Base-by-base conservation (phyloP, 2,888 invertebrate species). In the Drosophila putrida region DNA sequence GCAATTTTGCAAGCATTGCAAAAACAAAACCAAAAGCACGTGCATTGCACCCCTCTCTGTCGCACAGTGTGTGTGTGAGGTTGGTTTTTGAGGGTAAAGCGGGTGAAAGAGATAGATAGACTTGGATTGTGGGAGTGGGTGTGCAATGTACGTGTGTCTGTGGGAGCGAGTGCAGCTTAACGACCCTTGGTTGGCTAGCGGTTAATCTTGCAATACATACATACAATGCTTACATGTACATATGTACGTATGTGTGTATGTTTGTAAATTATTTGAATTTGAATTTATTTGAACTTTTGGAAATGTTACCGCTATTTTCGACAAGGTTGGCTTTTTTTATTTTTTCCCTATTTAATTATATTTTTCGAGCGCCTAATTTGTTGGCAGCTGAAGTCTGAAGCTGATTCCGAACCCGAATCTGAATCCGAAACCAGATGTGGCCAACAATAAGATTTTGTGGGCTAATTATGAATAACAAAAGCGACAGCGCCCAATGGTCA, bases 381-480 rank as follows among this genome's bases (percentile, higher is more conserved):
- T 51, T 44, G 51, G 47, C 71, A 75, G 75, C 71, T 75, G 75
- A 54, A 54, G 20, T 20, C 20, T 9, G 46, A 47, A 50, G 44
- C 61, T 44, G 61, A 73, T 62, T 67, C 67, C 38, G 72, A 46
- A 65, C 47, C 43, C n/a, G 33, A 41, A 28, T n/a, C 39, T 10
- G 25, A 46, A 25, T 54, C 46, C 15, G 8, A 5, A 58, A 25
- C 20, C 41, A 39, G 44, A 54, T 41, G 47, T 35, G 11, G 41
- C 41, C 53, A 58, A 78, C 46, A 53, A 61, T 39, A 43, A 15
- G 59, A 59, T 33, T 60, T 13, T 65, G n/a, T 27, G 50, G 69
- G 65, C 78, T 79, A 71, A 75, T 80, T 82, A 76, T 85, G 71
- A 80, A 85, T 82, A 78, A 82, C 82, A 85, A 82, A 71, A 64